phyloP scores from a whole-genome alignment of 2,797 vertebrate genomes.

The Rhinichthys osculus region DNA sequence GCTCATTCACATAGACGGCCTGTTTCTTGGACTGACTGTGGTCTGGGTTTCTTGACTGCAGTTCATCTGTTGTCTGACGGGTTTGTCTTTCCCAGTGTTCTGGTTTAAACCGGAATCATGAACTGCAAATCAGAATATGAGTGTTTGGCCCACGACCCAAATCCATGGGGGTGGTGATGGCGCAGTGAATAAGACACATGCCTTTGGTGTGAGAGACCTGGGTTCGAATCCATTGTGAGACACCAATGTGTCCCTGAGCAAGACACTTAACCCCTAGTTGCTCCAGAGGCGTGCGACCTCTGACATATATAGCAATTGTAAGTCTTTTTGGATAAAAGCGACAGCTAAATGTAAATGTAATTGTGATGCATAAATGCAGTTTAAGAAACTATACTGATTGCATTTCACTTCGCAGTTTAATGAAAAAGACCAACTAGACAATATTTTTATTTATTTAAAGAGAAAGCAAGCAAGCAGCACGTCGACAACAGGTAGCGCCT shows the following conservation, averaged over 20 bases:
- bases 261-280: no score
- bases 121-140: neutral
- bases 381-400: neutral
- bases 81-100: neutral
- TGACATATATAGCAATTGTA: no score
- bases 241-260: no score
- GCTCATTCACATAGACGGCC: neutral
- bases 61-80: neutral
- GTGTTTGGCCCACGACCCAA: no score
- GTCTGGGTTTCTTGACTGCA: neutral
- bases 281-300: no score
- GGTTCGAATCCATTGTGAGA: no score
- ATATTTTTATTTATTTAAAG: neutral
- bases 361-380: neutral
- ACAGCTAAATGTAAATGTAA: no score
- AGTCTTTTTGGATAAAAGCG: no score
- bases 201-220: no score
- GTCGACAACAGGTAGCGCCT: conserved; percentile 5
- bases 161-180: no score
- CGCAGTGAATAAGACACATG: no score
- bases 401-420: neutral
- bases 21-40: no score
- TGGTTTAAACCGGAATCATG: neutral
- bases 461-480: neutral
- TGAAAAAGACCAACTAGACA: neutral